Conservation (phyloP, 2,888 invertebrate species). For the Lysandra bellargus region DNA sequence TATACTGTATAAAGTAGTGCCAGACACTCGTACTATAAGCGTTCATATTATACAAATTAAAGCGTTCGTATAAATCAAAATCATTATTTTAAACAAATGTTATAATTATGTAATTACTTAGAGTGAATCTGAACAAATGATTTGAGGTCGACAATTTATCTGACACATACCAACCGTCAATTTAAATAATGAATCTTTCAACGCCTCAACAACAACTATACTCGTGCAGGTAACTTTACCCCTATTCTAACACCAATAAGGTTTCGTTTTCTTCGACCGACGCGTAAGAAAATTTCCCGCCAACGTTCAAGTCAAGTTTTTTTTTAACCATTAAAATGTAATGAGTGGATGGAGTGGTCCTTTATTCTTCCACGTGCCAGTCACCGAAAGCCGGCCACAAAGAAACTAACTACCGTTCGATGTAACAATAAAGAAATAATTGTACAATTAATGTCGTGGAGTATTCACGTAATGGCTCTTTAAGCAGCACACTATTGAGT, state of each 20-base stretch:
- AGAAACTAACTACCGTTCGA: constrained; percentile 75
- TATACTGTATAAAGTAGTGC: not conserved
- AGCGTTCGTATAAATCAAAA: constrained; percentile 35
- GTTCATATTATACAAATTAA: constrained; percentile 36
- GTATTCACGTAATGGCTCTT: constrained; percentile 62
- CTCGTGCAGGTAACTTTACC: constrained; percentile 32
- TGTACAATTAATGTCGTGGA: constrained; percentile 73
- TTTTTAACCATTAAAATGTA: constrained; percentile 75
- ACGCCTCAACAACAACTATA: constrained; percentile 48
- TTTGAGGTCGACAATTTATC: constrained; percentile 74
- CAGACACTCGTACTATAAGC: not conserved
- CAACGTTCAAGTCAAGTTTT: constrained; percentile 65
- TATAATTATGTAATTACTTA: constrained; percentile 61
- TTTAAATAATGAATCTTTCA: constrained; percentile 72
- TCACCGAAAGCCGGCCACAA: constrained; percentile 58
- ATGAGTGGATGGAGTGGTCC: constrained; percentile 75
- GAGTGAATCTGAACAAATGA: constrained; percentile 72
- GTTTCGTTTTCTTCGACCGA: constrained; percentile 40
- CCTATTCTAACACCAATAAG: constrained; percentile 42
- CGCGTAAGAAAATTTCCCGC: constrained; percentile 44
- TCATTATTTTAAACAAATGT: constrained; percentile 42
- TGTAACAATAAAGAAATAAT: constrained; percentile 74
- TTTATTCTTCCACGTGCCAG: constrained; percentile 75
- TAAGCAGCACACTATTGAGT: constrained; percentile 64
- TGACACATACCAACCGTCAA: constrained; percentile 71